A percentile compares a stretch with the other conserved stretches of the same genome.
phyloP scores from a whole-genome alignment of 1,140 invertebrate genomes.

The Bombus vancouverensis region DNA sequence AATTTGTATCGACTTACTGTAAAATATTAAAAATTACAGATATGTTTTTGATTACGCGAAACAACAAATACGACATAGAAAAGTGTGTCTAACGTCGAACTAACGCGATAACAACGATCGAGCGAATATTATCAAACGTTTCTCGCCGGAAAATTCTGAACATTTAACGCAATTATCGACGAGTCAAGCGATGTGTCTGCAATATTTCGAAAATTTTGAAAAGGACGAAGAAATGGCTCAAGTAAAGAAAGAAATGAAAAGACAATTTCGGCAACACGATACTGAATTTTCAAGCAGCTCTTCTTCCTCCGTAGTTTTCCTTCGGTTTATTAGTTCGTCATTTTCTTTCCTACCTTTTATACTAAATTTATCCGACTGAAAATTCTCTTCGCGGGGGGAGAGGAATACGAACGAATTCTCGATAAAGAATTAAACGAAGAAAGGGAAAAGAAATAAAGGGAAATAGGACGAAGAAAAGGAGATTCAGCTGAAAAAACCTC shows the following conservation, averaged over 20 bases:
- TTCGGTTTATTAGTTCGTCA: background rate
- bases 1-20: background rate
- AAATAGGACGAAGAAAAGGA: background rate
- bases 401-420: background rate
- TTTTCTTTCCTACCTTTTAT: too few species aligned
- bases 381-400: background rate
- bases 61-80: background rate
- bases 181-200: too few species aligned
- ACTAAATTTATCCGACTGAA: background rate
- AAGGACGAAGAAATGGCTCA: too few species aligned
- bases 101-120: too few species aligned
- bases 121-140: background rate
- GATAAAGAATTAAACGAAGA: background rate
- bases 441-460: background rate
- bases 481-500: background rate
- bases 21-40: background rate
- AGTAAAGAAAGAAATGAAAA: background rate
- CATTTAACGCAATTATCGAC: too few species aligned
- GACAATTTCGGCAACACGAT: background rate
- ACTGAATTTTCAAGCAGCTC: background rate
- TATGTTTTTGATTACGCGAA: background rate
- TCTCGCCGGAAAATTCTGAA: background rate
- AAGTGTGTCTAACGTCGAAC: too few species aligned
- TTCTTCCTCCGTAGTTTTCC: background rate
- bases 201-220: too few species aligned